phyloP scores from a whole-genome alignment of 2,888 invertebrate species.

The Amphipyra tragopoginis region DNA sequence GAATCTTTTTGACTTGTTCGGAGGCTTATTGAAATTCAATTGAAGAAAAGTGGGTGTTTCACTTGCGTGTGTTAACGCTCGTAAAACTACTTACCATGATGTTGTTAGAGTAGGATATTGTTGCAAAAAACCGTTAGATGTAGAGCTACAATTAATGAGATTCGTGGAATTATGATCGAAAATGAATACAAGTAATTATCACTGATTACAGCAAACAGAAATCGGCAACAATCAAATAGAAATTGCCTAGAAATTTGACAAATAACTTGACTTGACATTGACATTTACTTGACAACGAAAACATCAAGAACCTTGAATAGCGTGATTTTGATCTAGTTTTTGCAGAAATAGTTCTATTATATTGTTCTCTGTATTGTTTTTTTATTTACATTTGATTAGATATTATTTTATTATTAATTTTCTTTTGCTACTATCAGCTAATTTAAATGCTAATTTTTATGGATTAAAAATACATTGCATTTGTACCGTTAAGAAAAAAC shows the following conservation, averaged over 20 bases:
- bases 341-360: background rate
- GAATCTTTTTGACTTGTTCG: too few species aligned
- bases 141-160: slow-evolving; percentile 25
- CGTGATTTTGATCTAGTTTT: background rate
- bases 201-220: slow-evolving; percentile 20
- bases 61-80: slow-evolving; percentile 28
- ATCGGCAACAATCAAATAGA: background rate
- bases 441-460: background rate
- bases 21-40: slow-evolving; percentile 1
- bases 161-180: slow-evolving; percentile 21
- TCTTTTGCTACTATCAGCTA: background rate
- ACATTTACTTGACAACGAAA: background rate
- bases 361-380: too few species aligned
- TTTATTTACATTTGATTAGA: background rate
- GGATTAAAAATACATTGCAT: slow-evolving; percentile 25
- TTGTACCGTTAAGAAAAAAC: slow-evolving; percentile 49
- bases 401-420: background rate
- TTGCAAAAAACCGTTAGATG: slow-evolving; percentile 17
- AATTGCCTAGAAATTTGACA: too few species aligned
- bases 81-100: slow-evolving; percentile 50
- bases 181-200: slow-evolving; percentile 23
- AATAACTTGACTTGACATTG: too few species aligned
- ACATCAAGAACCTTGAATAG: background rate
- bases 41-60: slow-evolving; percentile 48
- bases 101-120: slow-evolving; percentile 34